These are phyloP conservation scores for Sphenodon punctatus DNA, from an alignment of 2,797 vertebrate genomes.

Conservation along the genomic window DNA sequence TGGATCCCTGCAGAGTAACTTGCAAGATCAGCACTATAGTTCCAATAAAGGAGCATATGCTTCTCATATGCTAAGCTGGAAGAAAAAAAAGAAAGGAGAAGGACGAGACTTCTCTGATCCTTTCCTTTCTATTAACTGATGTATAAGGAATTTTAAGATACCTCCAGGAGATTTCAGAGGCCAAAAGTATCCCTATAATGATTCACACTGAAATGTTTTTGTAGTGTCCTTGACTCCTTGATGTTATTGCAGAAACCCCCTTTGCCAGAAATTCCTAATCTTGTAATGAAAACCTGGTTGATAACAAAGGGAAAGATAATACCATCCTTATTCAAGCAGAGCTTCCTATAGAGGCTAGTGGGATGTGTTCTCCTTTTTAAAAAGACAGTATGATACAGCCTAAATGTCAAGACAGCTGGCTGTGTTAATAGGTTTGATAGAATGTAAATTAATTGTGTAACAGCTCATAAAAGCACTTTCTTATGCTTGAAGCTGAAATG, in stretches of 20 bases:
- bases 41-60: neutral
- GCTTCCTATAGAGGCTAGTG: neutral
- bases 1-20: neutral
- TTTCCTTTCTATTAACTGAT: neutral
- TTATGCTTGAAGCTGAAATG: neutral
- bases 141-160: neutral
- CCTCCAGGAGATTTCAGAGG: neutral
- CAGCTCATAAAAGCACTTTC: neutral
- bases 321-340: neutral
- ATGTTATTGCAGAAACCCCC: neutral
- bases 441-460: constrained; percentile 12
- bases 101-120: fast-evolving
- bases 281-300: neutral
- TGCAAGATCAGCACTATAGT: neutral
- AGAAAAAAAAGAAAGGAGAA: neutral
- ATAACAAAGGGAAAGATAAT: neutral
- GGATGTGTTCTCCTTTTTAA: neutral
- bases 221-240: neutral
- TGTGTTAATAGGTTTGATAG: constrained; percentile 3
- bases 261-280: neutral
- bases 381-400: neutral
- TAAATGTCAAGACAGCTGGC: neutral
- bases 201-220: neutral
- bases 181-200: neutral
- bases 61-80: neutral